Conservation (phyloP, 2,797 vertebrate genomes). For the Babyrousa celebensis region DNA sequence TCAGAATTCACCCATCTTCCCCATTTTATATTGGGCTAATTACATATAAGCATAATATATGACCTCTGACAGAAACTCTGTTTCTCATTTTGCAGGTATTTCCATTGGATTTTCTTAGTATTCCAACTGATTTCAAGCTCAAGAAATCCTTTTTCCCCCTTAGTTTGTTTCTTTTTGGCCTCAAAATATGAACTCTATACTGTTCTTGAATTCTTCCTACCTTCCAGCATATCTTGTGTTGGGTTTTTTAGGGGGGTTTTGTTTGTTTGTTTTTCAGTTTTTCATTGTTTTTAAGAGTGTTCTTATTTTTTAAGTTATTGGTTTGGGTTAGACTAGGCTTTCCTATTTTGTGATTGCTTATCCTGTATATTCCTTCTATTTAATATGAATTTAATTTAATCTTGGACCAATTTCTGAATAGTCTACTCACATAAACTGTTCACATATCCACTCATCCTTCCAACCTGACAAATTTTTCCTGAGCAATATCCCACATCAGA, state of each 20-base stretch:
- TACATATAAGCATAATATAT: neutral
- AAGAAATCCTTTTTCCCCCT: neutral
- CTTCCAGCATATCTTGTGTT: neutral
- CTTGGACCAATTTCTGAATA: neutral
- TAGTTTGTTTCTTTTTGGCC: neutral
- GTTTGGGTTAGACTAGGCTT: neutral
- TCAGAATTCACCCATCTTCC: neutral
- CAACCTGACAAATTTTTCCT: neutral
- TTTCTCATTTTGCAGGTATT: slow-evolving; percentile 1
- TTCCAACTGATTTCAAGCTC: slow-evolving; percentile 29
- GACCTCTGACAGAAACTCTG: neutral
- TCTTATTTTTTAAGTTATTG: neutral
- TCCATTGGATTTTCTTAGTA: neutral
- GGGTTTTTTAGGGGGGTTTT: neutral
- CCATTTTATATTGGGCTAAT: neutral
- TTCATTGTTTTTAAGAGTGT: neutral
- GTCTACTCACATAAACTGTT: neutral
- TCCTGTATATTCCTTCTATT: neutral
- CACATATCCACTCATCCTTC: neutral
- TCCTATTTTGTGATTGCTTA: slow-evolving; percentile 10
- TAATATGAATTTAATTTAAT: neutral
- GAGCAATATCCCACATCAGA: neutral
- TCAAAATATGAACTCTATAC: neutral
- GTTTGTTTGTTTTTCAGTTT: neutral
- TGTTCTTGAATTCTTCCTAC: neutral